A percentile compares a stretch with the other conserved stretches of the same genome.
phyloP scores from a whole-genome alignment of 2,888 invertebrate species.

The Rhagophthalmus giganteus region DNA sequence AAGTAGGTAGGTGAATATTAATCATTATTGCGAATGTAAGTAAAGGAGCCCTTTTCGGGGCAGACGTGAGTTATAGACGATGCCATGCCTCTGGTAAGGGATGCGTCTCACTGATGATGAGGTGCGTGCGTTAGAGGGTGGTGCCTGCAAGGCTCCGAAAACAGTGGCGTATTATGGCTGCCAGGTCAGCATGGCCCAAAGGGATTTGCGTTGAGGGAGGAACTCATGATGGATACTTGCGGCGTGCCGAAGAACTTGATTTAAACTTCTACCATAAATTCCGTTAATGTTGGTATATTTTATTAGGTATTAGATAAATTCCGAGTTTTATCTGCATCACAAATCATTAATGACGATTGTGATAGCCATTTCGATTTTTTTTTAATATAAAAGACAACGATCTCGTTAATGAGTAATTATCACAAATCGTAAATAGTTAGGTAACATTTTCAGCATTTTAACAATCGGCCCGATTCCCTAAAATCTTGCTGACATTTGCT shows the following conservation, averaged over 20 bases:
- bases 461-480: no score
- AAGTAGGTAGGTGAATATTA: slow-evolving; percentile 19
- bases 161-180: slow-evolving; percentile 47
- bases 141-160: slow-evolving; percentile 37
- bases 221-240: slow-evolving; percentile 37
- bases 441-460: no score
- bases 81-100: slow-evolving; percentile 27
- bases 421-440: no score
- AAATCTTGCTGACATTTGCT: no score
- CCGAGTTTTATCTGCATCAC: slow-evolving; percentile 14
- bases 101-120: slow-evolving; percentile 35
- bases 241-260: slow-evolving; percentile 31
- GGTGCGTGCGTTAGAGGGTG: slow-evolving; percentile 32
- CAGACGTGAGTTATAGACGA: slow-evolving; percentile 20
- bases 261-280: slow-evolving; percentile 28
- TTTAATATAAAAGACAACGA: no score
- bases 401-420: no score
- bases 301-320: slow-evolving; percentile 22
- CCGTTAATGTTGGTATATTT: slow-evolving; percentile 19
- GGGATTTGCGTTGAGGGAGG: slow-evolving; percentile 36
- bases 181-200: slow-evolving; percentile 46
- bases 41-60: slow-evolving; percentile 19
- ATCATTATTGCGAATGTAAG: slow-evolving; percentile 19
- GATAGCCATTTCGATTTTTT: slow-evolving; percentile 6
- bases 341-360: slow-evolving; percentile 12